Conservation (phyloP, 2,888 invertebrate genomes). For the Ormyrus thymus region DNA sequence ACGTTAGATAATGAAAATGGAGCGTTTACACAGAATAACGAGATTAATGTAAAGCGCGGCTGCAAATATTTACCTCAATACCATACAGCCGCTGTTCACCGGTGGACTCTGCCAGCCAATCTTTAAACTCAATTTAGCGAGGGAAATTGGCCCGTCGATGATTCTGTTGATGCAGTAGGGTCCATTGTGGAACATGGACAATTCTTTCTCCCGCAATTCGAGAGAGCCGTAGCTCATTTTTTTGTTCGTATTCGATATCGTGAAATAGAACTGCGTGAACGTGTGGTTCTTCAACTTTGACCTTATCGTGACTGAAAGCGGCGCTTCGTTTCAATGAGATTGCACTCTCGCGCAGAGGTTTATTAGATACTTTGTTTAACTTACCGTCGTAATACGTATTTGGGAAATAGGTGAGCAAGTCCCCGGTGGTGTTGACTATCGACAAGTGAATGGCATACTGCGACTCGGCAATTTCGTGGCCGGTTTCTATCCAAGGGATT, state of each 20-base stretch:
- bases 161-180: conserved; percentile 48
- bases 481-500: conserved; percentile 46
- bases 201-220: conserved; percentile 37
- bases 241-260: conserved; percentile 37
- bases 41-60: no score
- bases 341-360: no score
- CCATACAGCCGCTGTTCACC: conserved; percentile 39
- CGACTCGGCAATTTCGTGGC: conserved; percentile 34
- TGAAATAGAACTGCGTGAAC: conserved; percentile 52
- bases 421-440: conserved; percentile 22
- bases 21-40: no score
- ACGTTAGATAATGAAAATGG: no score
- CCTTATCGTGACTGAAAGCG: conserved; percentile 44
- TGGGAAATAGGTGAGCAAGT: conserved; percentile 46
- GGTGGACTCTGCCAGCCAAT: conserved; percentile 55
- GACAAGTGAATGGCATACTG: conserved; percentile 37
- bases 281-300: conserved; percentile 33
- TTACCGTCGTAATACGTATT: conserved; percentile 50
- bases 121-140: conserved; percentile 29
- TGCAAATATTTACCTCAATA: conserved; percentile 28
- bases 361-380: neutral
- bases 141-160: conserved; percentile 44
- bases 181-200: conserved; percentile 49
- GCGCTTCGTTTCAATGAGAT: neutral
- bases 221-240: conserved; percentile 31